Base-by-base conservation (phyloP, 2,888 invertebrate genomes). In the Leptinotarsa juncta region DNA sequence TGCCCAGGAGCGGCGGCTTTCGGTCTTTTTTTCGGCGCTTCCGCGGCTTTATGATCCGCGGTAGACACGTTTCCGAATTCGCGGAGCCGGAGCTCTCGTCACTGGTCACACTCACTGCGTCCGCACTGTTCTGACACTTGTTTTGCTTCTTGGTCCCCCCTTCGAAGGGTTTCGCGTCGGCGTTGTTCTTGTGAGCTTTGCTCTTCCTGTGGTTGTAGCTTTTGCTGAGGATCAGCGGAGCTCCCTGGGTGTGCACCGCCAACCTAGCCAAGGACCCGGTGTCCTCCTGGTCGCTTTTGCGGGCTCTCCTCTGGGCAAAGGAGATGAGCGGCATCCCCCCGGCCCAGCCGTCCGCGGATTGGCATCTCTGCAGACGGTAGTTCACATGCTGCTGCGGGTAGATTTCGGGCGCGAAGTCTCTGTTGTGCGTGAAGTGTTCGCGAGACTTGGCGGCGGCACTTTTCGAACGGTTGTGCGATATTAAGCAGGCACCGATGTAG, bases 11-110 rank as follows among this genome's bases (percentile, higher is more conserved):
- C 49, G 95, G 84, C 51, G 95, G 94, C 88, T 95, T 95, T 81
- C 95, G 90, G 86, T 96, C 96, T 88, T 96, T 96, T 92, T 96
- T 96, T 86, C 96, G 92, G 70, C 96, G 91, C 86, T 96, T 96
- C 68, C 96, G 90, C 7, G 96, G 96, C 87, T 96, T 96, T 83
- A 96, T 96, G 79, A 96, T 96, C 82, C 96, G 91, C 79, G 96
- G 96, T 84, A 96, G 89, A 88, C 94, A 94, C 79, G 93, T 94
- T 85, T 95, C 95, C 14, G 93, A 90, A 80, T 89, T 89, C 78
- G 88, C 89, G 5, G 90, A 89, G 74, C 92, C 92, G 81, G 93
- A 93, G 83, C 94, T 94, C 89, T 94, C 94, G 87, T 94, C 94
- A 88, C 94, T 94, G 76, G 93, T 92, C 82, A 94, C 92, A 88